Percentiles rank a stretch among this genome's conserved stretches.
phyloP scores from a whole-genome alignment of 1,140 invertebrate species.

The Thalassaphorura encarpata region DNA sequence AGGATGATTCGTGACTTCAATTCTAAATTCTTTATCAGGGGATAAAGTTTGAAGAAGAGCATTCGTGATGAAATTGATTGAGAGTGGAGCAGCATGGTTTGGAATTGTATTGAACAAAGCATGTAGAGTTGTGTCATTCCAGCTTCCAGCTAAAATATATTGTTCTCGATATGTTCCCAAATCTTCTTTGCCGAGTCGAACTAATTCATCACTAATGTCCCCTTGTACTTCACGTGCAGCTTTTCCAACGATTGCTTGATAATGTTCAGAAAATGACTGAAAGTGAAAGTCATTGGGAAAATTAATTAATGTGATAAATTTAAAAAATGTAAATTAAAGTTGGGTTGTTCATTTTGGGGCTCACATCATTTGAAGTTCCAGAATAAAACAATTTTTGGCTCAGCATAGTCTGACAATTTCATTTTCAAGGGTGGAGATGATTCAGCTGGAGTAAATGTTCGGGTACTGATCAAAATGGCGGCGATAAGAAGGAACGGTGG shows the following conservation, averaged over 20 bases:
- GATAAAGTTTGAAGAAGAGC: slow-evolving; percentile 39
- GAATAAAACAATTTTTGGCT: too few species aligned
- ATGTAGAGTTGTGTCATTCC: neutral
- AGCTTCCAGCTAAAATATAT: slow-evolving; percentile 24
- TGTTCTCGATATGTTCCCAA: slow-evolving; percentile 14
- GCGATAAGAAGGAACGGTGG: slow-evolving; percentile 23
- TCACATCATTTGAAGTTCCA: too few species aligned
- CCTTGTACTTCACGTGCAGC: slow-evolving; percentile 6
- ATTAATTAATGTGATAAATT: too few species aligned
- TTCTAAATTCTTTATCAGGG: slow-evolving; percentile 39
- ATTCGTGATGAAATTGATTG: slow-evolving; percentile 48
- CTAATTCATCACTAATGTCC: slow-evolving; percentile 9
- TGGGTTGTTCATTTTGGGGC: too few species aligned
- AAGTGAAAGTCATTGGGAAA: too few species aligned
- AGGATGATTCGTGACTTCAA: slow-evolving; percentile 53
- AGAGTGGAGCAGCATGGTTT: slow-evolving; percentile 55
- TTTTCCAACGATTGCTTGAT: slow-evolving; percentile 7
- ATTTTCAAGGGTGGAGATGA: slow-evolving; percentile 19
- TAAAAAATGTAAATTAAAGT: too few species aligned
- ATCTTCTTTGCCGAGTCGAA: neutral
- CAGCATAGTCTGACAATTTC: too few species aligned
- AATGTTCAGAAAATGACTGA: slow-evolving; percentile 7
- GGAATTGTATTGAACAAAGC: slow-evolving; percentile 44
- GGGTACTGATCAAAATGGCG: slow-evolving; percentile 19
- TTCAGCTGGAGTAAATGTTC: neutral